Percentiles rank a stretch among this genome's conserved stretches.
Evolutionary conservation across 2,113 vertebrate species (phyloP).

Genomic region (Sclerurus mexicanus): DNA sequence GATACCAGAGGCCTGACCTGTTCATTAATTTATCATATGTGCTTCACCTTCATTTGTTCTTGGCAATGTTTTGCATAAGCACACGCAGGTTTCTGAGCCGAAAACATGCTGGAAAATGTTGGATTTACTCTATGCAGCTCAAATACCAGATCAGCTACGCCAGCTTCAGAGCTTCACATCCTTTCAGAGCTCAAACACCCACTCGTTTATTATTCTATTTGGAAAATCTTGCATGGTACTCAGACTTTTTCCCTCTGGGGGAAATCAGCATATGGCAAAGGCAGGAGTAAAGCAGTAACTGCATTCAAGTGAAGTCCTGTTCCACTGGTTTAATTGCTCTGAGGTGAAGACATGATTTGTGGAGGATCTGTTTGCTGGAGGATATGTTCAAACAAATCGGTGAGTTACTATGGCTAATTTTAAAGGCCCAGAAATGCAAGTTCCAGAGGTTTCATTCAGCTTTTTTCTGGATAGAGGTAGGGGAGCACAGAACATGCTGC

Average conservation of each 20-base stretch:
- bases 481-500: fast-evolving
- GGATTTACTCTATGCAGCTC: not conserved
- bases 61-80: not conserved
- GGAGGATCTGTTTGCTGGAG: not conserved
- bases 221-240: not conserved
- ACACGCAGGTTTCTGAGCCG: not conserved
- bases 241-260: not conserved
- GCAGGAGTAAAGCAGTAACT: not conserved
- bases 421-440: not conserved
- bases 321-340: slow-evolving; percentile 5
- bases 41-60: not conserved
- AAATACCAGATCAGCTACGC: not conserved
- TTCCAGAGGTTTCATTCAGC: not conserved
- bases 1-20: not conserved
- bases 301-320: not conserved
- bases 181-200: not conserved
- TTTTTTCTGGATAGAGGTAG: not conserved
- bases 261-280: slow-evolving; percentile 6
- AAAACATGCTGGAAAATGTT: not conserved
- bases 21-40: not conserved
- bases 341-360: not conserved
- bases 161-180: not conserved
- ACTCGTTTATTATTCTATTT: slow-evolving; percentile 34
- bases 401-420: not conserved
- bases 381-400: not conserved